phyloP scores from a whole-genome alignment of 2,113 vertebrate genomes.

The Calypte anna region DNA sequence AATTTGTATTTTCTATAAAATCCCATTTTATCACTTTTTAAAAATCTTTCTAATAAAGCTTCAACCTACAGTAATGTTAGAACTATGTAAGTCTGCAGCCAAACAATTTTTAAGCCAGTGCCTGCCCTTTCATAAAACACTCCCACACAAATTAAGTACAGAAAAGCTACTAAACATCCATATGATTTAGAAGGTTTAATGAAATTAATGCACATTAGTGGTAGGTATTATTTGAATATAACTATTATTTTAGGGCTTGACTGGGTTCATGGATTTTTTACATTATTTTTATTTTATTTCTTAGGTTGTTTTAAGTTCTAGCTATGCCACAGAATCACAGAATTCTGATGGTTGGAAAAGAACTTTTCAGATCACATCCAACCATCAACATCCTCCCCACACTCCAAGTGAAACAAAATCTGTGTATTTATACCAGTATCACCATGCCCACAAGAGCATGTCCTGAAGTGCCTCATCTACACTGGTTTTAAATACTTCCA shows the following conservation, averaged over 20 bases:
- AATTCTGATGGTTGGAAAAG: too few species aligned
- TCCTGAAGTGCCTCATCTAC: too few species aligned
- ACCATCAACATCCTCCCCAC: too few species aligned
- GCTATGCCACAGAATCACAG: background rate
- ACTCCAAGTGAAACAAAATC: too few species aligned
- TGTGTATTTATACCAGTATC: too few species aligned
- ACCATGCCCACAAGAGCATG: too few species aligned
- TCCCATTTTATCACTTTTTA: background rate
- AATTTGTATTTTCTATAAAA: background rate
- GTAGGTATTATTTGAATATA: background rate
- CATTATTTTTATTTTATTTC: background rate
- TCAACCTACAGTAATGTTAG: background rate
- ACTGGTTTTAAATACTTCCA: too few species aligned
- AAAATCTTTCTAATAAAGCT: background rate
- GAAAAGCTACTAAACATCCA: background rate
- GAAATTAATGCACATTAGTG: accelerated
- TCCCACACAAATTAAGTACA: background rate
- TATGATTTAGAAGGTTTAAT: background rate
- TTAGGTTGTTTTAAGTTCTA: background rate
- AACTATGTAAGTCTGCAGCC: background rate
- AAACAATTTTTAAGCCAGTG: background rate
- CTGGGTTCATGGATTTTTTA: accelerated
- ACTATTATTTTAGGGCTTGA: background rate
- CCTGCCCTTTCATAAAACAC: background rate
- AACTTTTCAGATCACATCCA: too few species aligned